Conservation (phyloP, 2,888 invertebrate genomes). For the Zaprionus lineosus region DNA sequence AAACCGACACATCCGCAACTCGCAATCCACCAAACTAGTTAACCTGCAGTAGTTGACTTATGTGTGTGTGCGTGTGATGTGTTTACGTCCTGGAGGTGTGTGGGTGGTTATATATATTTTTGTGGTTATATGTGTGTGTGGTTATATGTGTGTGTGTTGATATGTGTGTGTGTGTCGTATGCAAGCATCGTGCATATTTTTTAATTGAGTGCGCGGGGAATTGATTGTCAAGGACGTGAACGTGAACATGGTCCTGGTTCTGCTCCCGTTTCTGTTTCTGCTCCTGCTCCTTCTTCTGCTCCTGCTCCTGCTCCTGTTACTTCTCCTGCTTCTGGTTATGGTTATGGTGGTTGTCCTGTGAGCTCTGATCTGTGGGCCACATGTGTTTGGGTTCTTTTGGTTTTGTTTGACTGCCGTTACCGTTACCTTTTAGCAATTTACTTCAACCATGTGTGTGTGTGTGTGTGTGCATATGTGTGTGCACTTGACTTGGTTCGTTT, state of each 20-base stretch:
- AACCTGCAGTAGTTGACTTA: conserved; percentile 63
- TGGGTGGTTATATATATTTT: too few relatives aligned
- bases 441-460: conserved; percentile 25
- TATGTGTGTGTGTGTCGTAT: conserved; percentile 43
- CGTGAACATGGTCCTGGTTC: conserved; percentile 68
- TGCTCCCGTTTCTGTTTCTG: too few relatives aligned
- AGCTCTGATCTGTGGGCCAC: conserved; percentile 22
- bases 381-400: conserved; percentile 37
- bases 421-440: conserved; percentile 72
- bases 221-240: conserved; percentile 76
- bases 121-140: conserved; percentile 1
- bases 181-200: conserved; percentile 73
- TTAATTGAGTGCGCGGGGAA: conserved; percentile 77
- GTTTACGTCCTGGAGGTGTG: conserved; percentile 13
- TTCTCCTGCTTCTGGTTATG: too few relatives aligned
- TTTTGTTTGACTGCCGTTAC: conserved; percentile 59
- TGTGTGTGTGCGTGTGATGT: conserved; percentile 16
- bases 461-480: conserved; percentile 26
- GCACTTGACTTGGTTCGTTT: conserved; percentile 69
- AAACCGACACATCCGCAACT: neutral
- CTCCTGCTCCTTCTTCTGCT: too few relatives aligned
- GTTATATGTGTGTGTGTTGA: conserved; percentile 16
- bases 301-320: too few relatives aligned
- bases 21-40: conserved; percentile 28
- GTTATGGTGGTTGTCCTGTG: conserved; percentile 52